phyloP scores from a whole-genome alignment of 1,140 invertebrate genomes.

The Ips typographus region DNA sequence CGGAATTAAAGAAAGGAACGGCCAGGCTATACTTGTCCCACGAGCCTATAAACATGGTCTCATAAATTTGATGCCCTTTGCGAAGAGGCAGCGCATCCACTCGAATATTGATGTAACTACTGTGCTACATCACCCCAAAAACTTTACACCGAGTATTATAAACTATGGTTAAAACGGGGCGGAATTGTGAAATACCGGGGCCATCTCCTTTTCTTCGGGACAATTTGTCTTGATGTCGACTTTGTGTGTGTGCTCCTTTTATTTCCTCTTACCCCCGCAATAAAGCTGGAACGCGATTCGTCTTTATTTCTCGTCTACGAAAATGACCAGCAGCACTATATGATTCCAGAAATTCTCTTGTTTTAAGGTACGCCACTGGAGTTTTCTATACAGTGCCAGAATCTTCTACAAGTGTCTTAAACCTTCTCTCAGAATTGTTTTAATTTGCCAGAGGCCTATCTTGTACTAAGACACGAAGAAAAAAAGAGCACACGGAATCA shows the following conservation, averaged over 20 bases:
- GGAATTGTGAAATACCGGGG: conserved; percentile 20
- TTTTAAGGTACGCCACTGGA: too few relatives aligned
- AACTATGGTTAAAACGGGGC: conserved; percentile 31
- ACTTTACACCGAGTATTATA: conserved; percentile 35
- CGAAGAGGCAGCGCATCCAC: conserved; percentile 32
- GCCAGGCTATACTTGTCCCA: conserved; percentile 37
- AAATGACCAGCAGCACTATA: too few relatives aligned
- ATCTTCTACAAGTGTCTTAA: too few relatives aligned
- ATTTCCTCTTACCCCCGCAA: too few relatives aligned
- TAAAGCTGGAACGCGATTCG: too few relatives aligned
- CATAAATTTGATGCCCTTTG: conserved; percentile 46
- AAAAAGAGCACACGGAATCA: too few relatives aligned
- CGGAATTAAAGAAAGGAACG: conserved; percentile 43
- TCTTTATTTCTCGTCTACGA: too few relatives aligned
- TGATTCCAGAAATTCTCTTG: too few relatives aligned
- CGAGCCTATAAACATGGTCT: conserved; percentile 44
- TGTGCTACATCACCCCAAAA: conserved; percentile 40
- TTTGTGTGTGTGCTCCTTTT: neutral
- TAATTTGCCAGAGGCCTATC: too few relatives aligned
- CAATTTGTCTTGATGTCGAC: conserved; percentile 3
- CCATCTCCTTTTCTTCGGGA: conserved; percentile 6
- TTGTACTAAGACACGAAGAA: too few relatives aligned
- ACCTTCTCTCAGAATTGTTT: too few relatives aligned
- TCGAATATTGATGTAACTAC: conserved; percentile 45
- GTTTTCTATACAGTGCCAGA: too few relatives aligned